Percentiles rank a stretch among this genome's conserved stretches.
phyloP scores from a whole-genome alignment of 2,113 vertebrate genomes.

The Azemiops feae region DNA sequence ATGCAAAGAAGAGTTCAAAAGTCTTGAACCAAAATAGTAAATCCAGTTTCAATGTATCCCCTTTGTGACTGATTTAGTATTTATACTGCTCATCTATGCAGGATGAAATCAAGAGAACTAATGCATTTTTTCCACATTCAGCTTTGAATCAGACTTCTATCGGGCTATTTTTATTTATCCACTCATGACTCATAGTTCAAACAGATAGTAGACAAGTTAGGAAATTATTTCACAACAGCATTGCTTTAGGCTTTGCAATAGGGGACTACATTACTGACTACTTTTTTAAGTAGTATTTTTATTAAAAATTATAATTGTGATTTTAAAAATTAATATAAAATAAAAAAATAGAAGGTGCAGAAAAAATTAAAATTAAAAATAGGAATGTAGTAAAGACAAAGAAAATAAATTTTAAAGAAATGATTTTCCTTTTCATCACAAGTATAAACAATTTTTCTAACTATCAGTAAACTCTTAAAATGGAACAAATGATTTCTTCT shows the following conservation, averaged over 20 bases:
- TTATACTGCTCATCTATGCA: background rate
- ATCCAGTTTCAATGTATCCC: background rate
- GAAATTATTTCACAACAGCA: background rate
- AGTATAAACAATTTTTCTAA: background rate
- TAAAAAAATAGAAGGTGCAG: background rate
- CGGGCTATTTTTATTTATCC: background rate
- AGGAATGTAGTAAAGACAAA: background rate
- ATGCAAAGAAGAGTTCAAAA: background rate
- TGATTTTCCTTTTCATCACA: background rate
- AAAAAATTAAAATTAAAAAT: background rate
- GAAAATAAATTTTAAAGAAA: background rate
- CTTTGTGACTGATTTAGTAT: background rate
- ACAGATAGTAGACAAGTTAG: background rate
- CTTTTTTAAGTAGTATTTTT: background rate
- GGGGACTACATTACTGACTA: background rate
- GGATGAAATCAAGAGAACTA: background rate
- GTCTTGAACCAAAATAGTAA: background rate
- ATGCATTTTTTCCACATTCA: background rate
- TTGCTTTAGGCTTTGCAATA: background rate
- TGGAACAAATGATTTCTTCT: background rate
- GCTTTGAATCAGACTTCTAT: background rate
- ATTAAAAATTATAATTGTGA: background rate
- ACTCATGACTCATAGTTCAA: background rate
- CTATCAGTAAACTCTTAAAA: background rate
- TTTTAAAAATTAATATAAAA: background rate